Evolutionary conservation across 1,140 invertebrate genomes (phyloP).

Genomic region (Epicauta chinensis): DNA sequence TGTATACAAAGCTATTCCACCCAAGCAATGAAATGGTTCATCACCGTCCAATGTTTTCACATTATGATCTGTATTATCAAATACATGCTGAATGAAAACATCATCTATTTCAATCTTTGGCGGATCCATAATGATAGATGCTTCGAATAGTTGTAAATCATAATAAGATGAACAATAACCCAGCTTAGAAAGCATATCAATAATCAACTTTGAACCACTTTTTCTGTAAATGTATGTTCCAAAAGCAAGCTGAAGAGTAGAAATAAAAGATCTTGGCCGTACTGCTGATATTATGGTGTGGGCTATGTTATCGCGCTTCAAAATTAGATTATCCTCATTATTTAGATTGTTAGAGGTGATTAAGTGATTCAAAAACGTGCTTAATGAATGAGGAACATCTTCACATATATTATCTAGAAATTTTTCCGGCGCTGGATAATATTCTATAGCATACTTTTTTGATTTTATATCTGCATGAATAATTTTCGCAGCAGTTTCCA

Average conservation of each 20-base stretch:
- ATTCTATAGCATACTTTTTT: no score
- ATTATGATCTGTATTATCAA: slow-evolving; percentile 42
- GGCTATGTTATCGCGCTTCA: no score
- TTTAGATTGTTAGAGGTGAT: no score
- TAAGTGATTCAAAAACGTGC: no score
- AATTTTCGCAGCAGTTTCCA: no score
- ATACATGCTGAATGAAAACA: slow-evolving; percentile 40
- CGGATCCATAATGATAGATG: slow-evolving; percentile 35
- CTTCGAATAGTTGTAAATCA: no score
- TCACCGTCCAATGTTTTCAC: slow-evolving; percentile 40
- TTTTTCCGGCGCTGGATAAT: no score
- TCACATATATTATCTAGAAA: no score
- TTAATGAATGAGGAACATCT: no score
- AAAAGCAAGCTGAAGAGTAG: slow-evolving; percentile 35
- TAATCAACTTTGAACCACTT: slow-evolving; percentile 36
- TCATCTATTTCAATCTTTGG: slow-evolving; percentile 39
- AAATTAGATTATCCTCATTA: no score
- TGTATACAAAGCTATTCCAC: slow-evolving; percentile 31
- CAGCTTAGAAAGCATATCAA: slow-evolving; percentile 36
- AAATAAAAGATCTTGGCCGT: slow-evolving; percentile 39
- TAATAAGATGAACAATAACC: slow-evolving; percentile 39
- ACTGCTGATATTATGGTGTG: slow-evolving; percentile 40
- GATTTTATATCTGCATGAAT: no score
- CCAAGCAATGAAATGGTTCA: slow-evolving; percentile 42
- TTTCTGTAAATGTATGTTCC: slow-evolving; percentile 39